Evolutionary conservation across 2,888 invertebrate species (phyloP), one percentile per base, ranked within the genome.

Genomic region (Pandemis cinnamomeana): DNA sequence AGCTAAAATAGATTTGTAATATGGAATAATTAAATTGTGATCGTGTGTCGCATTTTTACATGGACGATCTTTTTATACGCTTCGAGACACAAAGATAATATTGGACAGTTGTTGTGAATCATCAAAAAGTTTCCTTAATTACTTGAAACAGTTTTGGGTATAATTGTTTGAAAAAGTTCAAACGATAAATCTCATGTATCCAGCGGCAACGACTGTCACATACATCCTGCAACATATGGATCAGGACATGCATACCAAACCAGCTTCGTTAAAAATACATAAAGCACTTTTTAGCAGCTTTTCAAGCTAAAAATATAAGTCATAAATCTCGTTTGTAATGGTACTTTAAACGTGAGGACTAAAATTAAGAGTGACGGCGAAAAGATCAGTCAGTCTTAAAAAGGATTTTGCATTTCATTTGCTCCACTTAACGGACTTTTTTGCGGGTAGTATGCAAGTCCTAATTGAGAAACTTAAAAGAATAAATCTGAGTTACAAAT

Each of bases 221-320:
- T 62, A 48, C 36, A 69, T 64, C 72, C 64, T 58, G 72, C 58
- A 20, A 64, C 64, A 41, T 41, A 58, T 67, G 15, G 58, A 8
- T 13, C 44, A 55, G 7, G 36, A 8, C n/a, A 11, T 11, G 42
- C 41, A 67, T 60, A 20, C 27, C 27, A 53, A 51, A 61, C 61
- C n/a, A 62, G 46, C 5, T 46, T 46, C 13, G 55, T 41, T 10
- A 15, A 15, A 44, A 53, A 71, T 5, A 60, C 60, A 66, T 58
- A 48, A 58, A 72, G 69, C 48, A 63, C 51, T 46, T 55, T 36
- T 41, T 68, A 44, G 36, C 61, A 53, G 53, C 41, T 53, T 55
- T 62, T 61, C 42, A 44, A 20, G 4, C 48, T 10, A 20, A 51
- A 63, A 69, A 72, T 51, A 64, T 51, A 68, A 58, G 69, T 11